These are phyloP conservation scores for Syrrhaptes paradoxus DNA, from an alignment of 2,113 vertebrate genomes.

Conservation along the genomic window DNA sequence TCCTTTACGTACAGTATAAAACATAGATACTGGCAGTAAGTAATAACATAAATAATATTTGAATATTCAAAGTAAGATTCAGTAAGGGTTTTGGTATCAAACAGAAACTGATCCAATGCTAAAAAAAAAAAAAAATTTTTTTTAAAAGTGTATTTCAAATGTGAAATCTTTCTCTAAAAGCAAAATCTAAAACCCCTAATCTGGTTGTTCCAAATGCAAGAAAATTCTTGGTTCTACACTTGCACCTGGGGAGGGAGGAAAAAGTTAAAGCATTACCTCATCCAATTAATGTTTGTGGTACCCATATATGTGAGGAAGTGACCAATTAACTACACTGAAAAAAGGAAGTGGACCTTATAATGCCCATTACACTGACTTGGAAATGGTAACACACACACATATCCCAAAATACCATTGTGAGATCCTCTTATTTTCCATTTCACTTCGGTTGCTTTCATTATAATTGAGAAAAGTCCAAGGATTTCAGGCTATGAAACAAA, in stretches of 20 bases:
- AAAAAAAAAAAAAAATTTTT: background rate
- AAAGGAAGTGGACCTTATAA: background rate
- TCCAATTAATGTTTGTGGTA: background rate
- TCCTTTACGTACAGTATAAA: background rate
- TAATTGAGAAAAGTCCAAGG: background rate
- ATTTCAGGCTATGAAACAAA: constrained; percentile 44
- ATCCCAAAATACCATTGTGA: background rate
- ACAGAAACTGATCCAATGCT: background rate
- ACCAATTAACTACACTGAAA: background rate
- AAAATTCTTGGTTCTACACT: background rate
- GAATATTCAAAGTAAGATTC: background rate
- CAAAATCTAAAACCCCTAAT: background rate
- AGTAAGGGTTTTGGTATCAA: background rate
- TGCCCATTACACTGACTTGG: background rate
- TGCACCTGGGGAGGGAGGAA: rapidly evolving
- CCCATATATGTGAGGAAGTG: background rate
- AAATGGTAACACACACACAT: background rate
- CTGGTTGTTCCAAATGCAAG: background rate
- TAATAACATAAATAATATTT: background rate
- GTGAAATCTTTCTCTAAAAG: background rate
- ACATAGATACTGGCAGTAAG: background rate
- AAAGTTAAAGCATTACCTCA: background rate
- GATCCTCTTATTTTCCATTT: constrained; percentile 13
- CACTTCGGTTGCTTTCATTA: constrained; percentile 1
- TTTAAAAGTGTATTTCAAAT: background rate